These are phyloP conservation scores for Hassar affinis DNA, from an alignment of 2,113 vertebrate species.

Conservation along the genomic window DNA sequence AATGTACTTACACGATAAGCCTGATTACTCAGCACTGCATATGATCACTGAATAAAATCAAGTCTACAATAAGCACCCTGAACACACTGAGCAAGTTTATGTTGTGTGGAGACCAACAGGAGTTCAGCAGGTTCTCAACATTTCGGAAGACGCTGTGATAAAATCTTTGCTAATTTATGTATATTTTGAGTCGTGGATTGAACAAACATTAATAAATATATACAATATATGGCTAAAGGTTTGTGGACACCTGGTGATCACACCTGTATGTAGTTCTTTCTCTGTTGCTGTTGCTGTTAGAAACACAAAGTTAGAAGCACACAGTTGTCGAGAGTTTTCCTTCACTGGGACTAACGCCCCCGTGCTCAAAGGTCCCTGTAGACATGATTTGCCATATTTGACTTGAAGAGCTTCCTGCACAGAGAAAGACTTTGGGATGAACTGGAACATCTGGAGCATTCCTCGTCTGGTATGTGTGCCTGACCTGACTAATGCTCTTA, in stretches of 20 bases:
- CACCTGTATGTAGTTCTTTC: background rate
- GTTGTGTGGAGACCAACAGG: background rate
- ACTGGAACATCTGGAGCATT: background rate
- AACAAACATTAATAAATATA: background rate
- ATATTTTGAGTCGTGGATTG: background rate
- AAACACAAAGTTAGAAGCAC: background rate
- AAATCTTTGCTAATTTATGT: no score
- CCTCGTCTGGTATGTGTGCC: background rate
- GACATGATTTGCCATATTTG: background rate
- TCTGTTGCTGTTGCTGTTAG: background rate
- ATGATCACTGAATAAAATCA: background rate
- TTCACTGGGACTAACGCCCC: background rate
- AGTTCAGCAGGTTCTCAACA: background rate
- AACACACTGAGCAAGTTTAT: background rate
- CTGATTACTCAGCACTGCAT: background rate
- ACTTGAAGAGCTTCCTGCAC: background rate
- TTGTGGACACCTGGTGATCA: background rate
- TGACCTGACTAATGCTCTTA: background rate
- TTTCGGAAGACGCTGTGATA: background rate
- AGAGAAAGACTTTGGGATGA: background rate
- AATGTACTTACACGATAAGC: no score
- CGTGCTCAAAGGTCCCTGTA: background rate
- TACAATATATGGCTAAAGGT: background rate
- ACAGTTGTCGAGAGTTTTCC: background rate
- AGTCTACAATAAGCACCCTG: background rate